phyloP scores from a whole-genome alignment of 1,140 invertebrate genomes.

The Lerema accius region DNA sequence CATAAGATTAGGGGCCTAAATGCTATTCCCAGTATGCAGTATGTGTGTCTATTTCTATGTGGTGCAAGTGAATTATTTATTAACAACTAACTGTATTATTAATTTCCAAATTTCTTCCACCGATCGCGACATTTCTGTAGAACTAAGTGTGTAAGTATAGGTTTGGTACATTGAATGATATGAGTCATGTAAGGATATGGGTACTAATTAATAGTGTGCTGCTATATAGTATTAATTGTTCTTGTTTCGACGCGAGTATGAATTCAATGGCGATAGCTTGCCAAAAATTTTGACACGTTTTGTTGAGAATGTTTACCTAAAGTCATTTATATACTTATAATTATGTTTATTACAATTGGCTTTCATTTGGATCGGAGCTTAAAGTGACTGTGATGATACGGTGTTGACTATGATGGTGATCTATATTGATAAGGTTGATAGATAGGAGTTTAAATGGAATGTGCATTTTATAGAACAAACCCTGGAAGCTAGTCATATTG shows the following conservation, averaged over 20 bases:
- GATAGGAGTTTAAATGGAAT: constrained; percentile 46
- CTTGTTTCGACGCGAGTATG: neutral
- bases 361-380: constrained; percentile 27
- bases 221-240: neutral
- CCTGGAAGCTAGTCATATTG: constrained; percentile 55
- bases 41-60: constrained; percentile 1
- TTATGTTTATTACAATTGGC: too few species aligned
- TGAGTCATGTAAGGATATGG: neutral
- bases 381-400: constrained; percentile 33
- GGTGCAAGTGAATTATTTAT: constrained; percentile 14
- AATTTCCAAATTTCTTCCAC: constrained; percentile 17
- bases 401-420: constrained; percentile 22
- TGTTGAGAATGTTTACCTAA: too few species aligned
- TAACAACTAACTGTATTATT: constrained; percentile 2
- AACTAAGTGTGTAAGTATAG: neutral
- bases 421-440: constrained; percentile 39
- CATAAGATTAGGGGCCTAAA: constrained; percentile 12
- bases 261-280: neutral
- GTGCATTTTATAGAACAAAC: constrained; percentile 56
- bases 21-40: neutral
- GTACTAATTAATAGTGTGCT: neutral
- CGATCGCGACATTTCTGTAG: neutral
- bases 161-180: neutral
- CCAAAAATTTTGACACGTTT: neutral
- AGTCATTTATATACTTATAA: too few species aligned